phyloP scores from a whole-genome alignment of 2,797 vertebrate species.

The Phalloptychus januarius region DNA sequence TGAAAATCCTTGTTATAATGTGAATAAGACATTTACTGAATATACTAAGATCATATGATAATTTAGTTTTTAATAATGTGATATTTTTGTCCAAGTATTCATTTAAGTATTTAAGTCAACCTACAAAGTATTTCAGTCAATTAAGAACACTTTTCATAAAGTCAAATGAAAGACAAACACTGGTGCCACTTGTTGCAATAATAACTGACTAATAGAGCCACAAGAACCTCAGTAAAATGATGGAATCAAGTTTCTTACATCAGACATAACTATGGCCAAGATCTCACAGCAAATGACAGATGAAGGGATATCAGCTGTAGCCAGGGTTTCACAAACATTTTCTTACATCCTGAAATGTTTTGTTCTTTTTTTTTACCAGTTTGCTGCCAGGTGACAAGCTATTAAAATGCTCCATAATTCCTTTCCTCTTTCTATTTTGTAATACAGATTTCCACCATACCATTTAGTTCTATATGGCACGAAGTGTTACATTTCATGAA shows the following conservation, averaged over 20 bases:
- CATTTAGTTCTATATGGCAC: background rate
- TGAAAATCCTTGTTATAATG: background rate
- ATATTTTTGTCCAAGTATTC: background rate
- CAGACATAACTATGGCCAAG: background rate
- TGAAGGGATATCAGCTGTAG: background rate
- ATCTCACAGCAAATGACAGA: background rate
- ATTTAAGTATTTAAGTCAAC: background rate
- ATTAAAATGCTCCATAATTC: background rate
- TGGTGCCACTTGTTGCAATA: background rate
- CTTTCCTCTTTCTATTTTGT: background rate
- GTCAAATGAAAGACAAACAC: background rate
- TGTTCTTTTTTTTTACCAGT: background rate
- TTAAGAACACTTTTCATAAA: background rate
- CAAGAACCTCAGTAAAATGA: background rate
- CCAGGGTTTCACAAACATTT: background rate
- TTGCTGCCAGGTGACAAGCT: background rate
- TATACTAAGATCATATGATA: background rate
- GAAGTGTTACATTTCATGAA: background rate
- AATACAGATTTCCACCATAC: background rate
- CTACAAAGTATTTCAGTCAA: background rate
- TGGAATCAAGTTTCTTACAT: background rate
- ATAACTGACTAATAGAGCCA: background rate
- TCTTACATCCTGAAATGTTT: background rate
- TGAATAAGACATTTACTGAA: background rate
- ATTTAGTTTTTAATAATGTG: background rate